Evolutionary conservation across 2,888 invertebrate genomes (phyloP).

Genomic region (Thera britannica): DNA sequence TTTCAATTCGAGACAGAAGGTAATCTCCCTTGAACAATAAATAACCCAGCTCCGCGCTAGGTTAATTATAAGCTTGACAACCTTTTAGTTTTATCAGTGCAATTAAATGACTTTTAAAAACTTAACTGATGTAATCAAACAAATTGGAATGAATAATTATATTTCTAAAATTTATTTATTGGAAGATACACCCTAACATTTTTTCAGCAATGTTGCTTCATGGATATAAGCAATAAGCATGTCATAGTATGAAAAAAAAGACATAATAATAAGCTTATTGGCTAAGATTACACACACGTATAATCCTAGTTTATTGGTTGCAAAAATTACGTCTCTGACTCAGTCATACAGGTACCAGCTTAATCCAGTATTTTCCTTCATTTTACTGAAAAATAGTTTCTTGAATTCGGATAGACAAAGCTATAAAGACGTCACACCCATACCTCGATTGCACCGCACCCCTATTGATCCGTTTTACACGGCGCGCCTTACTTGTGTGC

Average conservation of each 20-base stretch:
- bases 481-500: slow-evolving; percentile 33
- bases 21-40: slow-evolving; percentile 48
- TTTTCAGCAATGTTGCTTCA: too few species aligned
- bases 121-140: too few species aligned
- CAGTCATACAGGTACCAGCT: not conserved
- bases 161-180: too few species aligned
- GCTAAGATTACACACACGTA: too few species aligned
- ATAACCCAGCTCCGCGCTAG: slow-evolving; percentile 37
- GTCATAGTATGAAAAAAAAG: too few species aligned
- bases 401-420: slow-evolving; percentile 6
- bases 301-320: too few species aligned
- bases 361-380: not conserved
- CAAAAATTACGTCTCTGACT: too few species aligned
- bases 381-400: slow-evolving; percentile 1
- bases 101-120: not conserved
- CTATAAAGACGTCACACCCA: slow-evolving; percentile 21
- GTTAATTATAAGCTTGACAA: slow-evolving; percentile 36
- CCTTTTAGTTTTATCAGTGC: slow-evolving; percentile 27
- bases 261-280: too few species aligned
- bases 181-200: too few species aligned
- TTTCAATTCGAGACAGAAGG: slow-evolving; percentile 49
- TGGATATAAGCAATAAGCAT: too few species aligned
- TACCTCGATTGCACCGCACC: slow-evolving; percentile 34
- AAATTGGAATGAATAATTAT: too few species aligned
- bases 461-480: slow-evolving; percentile 41